Percentiles rank a stretch among this genome's conserved stretches.
phyloP scores from a whole-genome alignment of 2,113 vertebrate species.

The Hystrix cristata region DNA sequence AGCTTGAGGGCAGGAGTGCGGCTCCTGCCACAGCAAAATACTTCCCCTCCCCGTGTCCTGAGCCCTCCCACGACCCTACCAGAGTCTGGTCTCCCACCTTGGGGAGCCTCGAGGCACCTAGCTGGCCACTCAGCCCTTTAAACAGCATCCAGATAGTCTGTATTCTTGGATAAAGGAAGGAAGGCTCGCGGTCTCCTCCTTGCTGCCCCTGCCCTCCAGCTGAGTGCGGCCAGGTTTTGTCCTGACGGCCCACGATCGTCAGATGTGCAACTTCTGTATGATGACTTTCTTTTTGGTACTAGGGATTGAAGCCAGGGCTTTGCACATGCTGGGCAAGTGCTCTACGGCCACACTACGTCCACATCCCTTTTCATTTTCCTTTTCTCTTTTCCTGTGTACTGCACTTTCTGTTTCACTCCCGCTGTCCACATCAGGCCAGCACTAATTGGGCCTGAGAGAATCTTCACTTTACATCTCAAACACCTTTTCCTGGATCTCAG shows the following conservation, averaged over 20 bases:
- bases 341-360: background rate
- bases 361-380: background rate
- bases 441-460: background rate
- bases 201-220: background rate
- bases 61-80: too few species aligned
- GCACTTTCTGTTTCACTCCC: background rate
- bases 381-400: background rate
- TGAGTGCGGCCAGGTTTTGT: background rate
- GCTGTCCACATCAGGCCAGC: background rate
- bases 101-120: too few species aligned
- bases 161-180: background rate
- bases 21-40: too few species aligned
- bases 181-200: background rate
- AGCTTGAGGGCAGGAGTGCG: too few species aligned
- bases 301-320: background rate
- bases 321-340: fast-evolving
- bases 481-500: background rate
- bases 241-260: background rate
- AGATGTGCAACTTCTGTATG: background rate
- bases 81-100: too few species aligned
- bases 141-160: background rate
- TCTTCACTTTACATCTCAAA: background rate
- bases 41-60: too few species aligned
- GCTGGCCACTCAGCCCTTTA: too few species aligned
- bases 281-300: background rate